Base-by-base conservation (phyloP, 2,797 vertebrate species). In the Chiroxiphia lanceolata region DNA sequence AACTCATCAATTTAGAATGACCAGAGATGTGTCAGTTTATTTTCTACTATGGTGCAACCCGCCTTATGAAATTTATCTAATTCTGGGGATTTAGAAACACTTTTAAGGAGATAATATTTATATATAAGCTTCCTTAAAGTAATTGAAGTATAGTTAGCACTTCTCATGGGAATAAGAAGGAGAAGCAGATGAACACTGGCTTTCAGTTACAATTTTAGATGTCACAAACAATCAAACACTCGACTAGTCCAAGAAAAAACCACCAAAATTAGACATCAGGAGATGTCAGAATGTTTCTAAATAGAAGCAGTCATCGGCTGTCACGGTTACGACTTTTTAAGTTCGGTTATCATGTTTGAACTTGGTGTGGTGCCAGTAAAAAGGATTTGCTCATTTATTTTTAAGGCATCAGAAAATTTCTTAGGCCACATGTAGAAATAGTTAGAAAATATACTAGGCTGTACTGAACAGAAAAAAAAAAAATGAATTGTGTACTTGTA, bases 321-420 rank as follows among this genome's bases (percentile, higher is more conserved):
- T 87, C 54, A 64, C 0, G 0, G 47, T 51, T 53, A 23, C 86
- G 42, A 63, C 51, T 65, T 86, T 61, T 67, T 68, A 68, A 86
- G 13, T 68, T 91, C 34, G 27, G 20, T 83, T 91, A 45, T 50
- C 10, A 5, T 88, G 26, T 59, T 86, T 92, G 47, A 51, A 54
- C 31, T 86, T 95, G 69, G 18, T 75, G 53, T 86, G 13, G 6
- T 90, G 48, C 65, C 65, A 83, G 33, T 45, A 81, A 34, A 81
- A 93, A 56, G n/a, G 57, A 81, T 89, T 93, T 83, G 18, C 45
- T 79, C 36, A 16, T 90, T 90, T 90, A 23, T 78, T 94, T 89
- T 92, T 44, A 51, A 67, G 27, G 22, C 17, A 44, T 64, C 2
- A 40, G 42, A 65, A 44, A 36, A 13, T 36, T 63, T 94, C 64